Evolutionary conservation across 2,888 invertebrate species (phyloP).

Genomic region (Perizoma flavofasciatum): DNA sequence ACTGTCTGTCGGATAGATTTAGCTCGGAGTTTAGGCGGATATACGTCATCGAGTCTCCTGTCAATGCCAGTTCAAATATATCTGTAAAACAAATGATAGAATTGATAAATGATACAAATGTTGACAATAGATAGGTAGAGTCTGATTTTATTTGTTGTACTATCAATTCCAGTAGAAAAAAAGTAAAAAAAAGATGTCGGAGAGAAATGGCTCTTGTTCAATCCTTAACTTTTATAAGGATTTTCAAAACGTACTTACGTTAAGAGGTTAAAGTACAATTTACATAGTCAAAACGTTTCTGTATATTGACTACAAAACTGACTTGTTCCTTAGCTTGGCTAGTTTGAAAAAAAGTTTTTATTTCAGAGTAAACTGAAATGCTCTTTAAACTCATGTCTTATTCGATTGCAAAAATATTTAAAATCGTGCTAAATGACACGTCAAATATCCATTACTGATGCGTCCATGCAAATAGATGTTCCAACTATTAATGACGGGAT

Average conservation of each 20-base stretch:
- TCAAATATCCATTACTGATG: conserved; percentile 34
- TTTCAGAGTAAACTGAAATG: too few relatives aligned
- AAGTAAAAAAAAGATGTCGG: neutral
- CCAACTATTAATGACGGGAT: conserved; percentile 41
- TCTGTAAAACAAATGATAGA: conserved; percentile 44
- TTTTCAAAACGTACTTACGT: too few relatives aligned
- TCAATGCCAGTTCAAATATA: conserved; percentile 53
- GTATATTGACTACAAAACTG: too few relatives aligned
- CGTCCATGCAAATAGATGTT: conserved; percentile 45
- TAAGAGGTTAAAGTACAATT: too few relatives aligned
- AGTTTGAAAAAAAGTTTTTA: too few relatives aligned
- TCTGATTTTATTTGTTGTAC: conserved; percentile 16
- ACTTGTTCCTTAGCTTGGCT: too few relatives aligned
- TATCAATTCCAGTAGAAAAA: neutral
- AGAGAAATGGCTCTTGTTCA: too few relatives aligned
- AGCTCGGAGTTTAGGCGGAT: conserved; percentile 65
- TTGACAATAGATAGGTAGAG: conserved; percentile 22
- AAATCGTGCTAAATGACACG: conserved; percentile 33
- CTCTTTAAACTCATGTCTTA: too few relatives aligned
- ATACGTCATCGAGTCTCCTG: conserved; percentile 60
- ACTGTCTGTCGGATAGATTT: conserved; percentile 69
- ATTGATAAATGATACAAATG: conserved; percentile 49
- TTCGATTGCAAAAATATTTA: neutral
- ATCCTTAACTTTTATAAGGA: too few relatives aligned
- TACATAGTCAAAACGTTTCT: too few relatives aligned